These are phyloP conservation scores for Amblyteles armatorius DNA, from an alignment of 2,888 invertebrate species.

Conservation along the genomic window DNA sequence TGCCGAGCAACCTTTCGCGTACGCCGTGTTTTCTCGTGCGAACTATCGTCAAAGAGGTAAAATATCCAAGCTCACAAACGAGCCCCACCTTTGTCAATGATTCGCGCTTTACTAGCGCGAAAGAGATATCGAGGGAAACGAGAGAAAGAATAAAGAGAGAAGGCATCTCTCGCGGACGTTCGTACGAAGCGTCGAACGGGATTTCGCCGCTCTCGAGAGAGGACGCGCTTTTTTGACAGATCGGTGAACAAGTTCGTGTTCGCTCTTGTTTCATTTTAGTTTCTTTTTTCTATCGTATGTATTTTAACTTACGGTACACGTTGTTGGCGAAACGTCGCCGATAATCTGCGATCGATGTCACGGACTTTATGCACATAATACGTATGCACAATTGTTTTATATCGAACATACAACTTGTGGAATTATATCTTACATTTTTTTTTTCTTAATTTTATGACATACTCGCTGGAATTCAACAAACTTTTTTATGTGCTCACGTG, in stretches of 20 bases:
- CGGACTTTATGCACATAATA: neutral
- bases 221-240: constrained; percentile 39
- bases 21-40: constrained; percentile 51
- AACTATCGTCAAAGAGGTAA: constrained; percentile 61
- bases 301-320: neutral
- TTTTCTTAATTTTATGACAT: neutral
- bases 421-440: neutral
- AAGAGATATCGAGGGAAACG: neutral
- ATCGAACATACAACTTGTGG: neutral
- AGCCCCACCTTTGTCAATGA: constrained; percentile 26
- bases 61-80: constrained; percentile 36
- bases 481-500: neutral
- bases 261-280: neutral
- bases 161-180: neutral
- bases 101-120: constrained; percentile 43
- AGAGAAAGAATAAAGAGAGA: neutral
- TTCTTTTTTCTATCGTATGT: too few relatives aligned
- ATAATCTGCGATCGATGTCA: neutral
- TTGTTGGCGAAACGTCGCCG: neutral
- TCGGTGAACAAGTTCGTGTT: constrained; percentile 19
- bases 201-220: neutral
- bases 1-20: constrained; percentile 1
- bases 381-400: neutral
- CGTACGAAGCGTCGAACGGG: constrained; percentile 6
- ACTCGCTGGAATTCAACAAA: neutral